A percentile compares a stretch with the other conserved stretches of the same genome.
Conservation (phyloP, 1,140 invertebrate genomes). For the Trichonephila clavata region DNA sequence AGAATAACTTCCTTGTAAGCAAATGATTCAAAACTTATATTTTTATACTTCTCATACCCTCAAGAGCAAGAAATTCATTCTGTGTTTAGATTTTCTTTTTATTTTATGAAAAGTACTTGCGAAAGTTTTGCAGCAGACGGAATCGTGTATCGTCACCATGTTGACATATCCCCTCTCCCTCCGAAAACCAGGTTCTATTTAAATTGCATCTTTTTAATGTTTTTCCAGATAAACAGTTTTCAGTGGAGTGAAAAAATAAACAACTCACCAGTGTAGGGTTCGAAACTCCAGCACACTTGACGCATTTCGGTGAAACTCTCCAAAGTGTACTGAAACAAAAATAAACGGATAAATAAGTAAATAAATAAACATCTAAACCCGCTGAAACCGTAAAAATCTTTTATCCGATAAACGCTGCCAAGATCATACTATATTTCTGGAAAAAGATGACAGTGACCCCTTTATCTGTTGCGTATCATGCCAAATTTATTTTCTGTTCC, state of each 20-base stretch:
- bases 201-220: not conserved
- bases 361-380: slow-evolving; percentile 13
- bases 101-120: not conserved
- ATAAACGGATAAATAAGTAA: not conserved
- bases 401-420: slow-evolving; percentile 31
- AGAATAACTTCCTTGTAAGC: too few species aligned
- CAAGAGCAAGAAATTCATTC: too few species aligned
- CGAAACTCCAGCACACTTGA: slow-evolving; percentile 83
- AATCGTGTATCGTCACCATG: not conserved
- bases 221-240: not conserved
- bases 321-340: slow-evolving; percentile 82
- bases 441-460: slow-evolving; percentile 27
- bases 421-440: slow-evolving; percentile 6
- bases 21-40: too few species aligned
- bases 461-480: not conserved
- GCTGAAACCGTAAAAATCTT: not conserved
- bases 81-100: too few species aligned
- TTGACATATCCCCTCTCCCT: not conserved
- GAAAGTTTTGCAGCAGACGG: not conserved
- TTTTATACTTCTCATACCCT: too few species aligned
- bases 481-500: slow-evolving; percentile 2
- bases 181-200: not conserved
- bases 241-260: not conserved
- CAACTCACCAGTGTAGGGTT: slow-evolving; percentile 81
- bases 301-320: slow-evolving; percentile 85